Base-by-base conservation (phyloP, 1,140 invertebrate genomes). In the Drosophila bifasciata region DNA sequence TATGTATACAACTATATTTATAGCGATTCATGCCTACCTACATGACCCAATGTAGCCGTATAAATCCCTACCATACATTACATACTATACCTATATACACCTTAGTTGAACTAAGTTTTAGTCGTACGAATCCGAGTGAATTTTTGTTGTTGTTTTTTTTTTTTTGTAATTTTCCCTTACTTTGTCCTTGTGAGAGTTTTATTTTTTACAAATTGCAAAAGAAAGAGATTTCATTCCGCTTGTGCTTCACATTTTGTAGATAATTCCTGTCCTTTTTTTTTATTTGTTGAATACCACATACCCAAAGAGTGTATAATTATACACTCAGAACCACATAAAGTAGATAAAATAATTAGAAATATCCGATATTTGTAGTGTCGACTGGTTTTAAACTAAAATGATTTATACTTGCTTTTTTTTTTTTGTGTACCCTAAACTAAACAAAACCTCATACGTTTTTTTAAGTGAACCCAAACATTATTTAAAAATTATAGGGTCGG, bases 31-130 rank as follows among this genome's bases (percentile, higher is more conserved):
- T 16, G 41, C 40, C 39, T 62, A 58, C 21, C 44, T 46, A 60
- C 48, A 68, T 44, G 32, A 11, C 3, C 32, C 32, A 1, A 36
- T 36, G 32, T 11, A 13, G 32, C 9, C 32, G 32, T 36, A 36
- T 36, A 11, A 36, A 13, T 36, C 32, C 32, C 32, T 36, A 36
- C 32, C 32, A 36, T 56, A 11, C 40, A 46, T 68, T 63, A 53
- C 43, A 66, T 11, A 44, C 36, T n/a, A 53, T n/a, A n/a, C n/a
- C n/a, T n/a, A n/a, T n/a, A n/a, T 44, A 51, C 44, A 62, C 55
- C 63, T 81, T 77, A 86, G 77, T 85, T 69, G 53, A 86, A 80
- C 68, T 59, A 75, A 86, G 81, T 56, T 62, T 68, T 79, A 68
- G 52, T 64, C 40, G 8, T 44, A 44, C 45, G 40, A 23, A 50